A percentile compares a stretch with the other conserved stretches of the same genome.
Evolutionary conservation across 2,113 vertebrate species (phyloP).

Genomic region (Grammomys dolichurus): DNA sequence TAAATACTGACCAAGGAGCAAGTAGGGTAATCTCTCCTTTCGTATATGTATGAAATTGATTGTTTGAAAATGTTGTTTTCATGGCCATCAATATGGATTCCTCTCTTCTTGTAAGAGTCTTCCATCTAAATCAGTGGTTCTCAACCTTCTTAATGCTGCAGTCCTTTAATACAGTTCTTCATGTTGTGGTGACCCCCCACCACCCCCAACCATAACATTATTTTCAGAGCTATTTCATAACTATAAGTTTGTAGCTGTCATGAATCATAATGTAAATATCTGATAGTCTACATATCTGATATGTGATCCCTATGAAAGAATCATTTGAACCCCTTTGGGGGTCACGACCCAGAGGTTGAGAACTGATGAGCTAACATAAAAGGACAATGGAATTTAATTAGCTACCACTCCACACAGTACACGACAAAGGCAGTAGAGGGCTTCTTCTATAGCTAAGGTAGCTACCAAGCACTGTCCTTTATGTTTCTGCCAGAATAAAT

Average conservation of each 20-base stretch:
- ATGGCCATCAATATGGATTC: not conserved
- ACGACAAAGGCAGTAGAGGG: not conserved
- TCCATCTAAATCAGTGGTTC: not conserved
- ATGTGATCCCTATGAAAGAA: not conserved
- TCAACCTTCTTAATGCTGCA: too few species aligned
- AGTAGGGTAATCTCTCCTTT: not conserved
- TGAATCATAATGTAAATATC: not conserved
- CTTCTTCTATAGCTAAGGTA: slow-evolving; percentile 2
- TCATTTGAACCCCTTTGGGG: not conserved
- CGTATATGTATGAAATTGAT: not conserved
- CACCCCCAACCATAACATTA: not conserved
- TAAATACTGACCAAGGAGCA: slow-evolving; percentile 31
- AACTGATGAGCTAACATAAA: not conserved
- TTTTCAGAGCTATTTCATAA: not conserved
- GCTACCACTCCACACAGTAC: not conserved
- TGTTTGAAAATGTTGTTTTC: not conserved
- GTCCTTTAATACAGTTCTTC: not conserved
- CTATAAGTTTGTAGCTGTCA: not conserved
- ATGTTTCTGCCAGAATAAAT: slow-evolving; percentile 52
- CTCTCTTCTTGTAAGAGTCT: slow-evolving; percentile 25
- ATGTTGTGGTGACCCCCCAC: not conserved
- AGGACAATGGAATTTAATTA: slow-evolving; percentile 7
- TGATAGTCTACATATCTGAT: not conserved
- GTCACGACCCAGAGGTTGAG: not conserved
- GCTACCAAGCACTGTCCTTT: not conserved